phyloP scores from a whole-genome alignment of 2,113 vertebrate species.

The Chunga burmeisteri region DNA sequence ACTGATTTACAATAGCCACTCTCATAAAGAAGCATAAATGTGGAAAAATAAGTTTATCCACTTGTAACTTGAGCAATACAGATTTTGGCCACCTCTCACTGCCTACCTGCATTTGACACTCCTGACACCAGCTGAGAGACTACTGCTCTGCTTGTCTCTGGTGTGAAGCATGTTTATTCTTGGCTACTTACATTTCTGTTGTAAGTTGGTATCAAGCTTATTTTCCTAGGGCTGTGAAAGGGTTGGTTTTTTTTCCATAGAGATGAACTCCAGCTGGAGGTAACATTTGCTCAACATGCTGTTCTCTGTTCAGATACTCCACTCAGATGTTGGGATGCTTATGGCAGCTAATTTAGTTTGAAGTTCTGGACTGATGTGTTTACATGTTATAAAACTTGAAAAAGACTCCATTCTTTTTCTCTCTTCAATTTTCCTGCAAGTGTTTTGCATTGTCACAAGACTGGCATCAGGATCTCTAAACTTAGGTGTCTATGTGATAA shows the following conservation, averaged over 20 bases:
- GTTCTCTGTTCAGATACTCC: not conserved
- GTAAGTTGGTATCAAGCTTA: not conserved
- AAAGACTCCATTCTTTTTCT: not conserved
- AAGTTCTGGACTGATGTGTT: not conserved
- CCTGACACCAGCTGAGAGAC: not conserved
- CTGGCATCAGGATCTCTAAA: not conserved
- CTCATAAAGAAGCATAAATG: not conserved
- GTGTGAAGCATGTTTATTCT: not conserved
- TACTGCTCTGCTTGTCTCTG: not conserved
- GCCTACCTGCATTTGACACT: not conserved
- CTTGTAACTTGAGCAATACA: not conserved
- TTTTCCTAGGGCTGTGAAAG: not conserved
- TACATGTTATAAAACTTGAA: not conserved
- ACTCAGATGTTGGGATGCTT: not conserved
- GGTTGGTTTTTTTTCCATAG: not conserved
- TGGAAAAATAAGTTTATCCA: not conserved
- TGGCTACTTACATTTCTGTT: not conserved
- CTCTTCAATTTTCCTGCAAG: not conserved
- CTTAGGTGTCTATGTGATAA: not conserved
- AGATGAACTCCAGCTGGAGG: not conserved
- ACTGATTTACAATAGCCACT: not conserved
- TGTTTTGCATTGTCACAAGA: not conserved
- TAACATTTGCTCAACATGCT: not conserved
- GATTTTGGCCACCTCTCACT: not conserved
- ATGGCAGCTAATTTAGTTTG: not conserved